Evolutionary conservation across 2,888 invertebrate genomes (phyloP).

Genomic region (Drosophila incognita): DNA sequence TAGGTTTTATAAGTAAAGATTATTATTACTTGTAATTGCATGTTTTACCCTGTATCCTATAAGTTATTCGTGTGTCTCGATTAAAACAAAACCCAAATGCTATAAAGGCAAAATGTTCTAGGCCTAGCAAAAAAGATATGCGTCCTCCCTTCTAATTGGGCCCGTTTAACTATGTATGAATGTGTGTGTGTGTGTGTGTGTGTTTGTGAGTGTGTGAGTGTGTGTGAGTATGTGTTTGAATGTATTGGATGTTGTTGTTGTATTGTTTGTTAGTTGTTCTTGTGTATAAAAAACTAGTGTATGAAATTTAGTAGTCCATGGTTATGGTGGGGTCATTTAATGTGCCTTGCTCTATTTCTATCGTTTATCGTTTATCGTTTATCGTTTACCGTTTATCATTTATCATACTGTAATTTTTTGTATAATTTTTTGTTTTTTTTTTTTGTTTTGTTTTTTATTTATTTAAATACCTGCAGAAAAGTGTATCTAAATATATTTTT

Average conservation of each 20-base stretch:
- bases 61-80: constrained; percentile 69
- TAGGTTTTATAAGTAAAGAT: constrained; percentile 37
- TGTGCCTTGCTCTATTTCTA: constrained; percentile 74
- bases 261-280: constrained; percentile 16
- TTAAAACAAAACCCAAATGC: constrained; percentile 67
- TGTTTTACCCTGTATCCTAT: constrained; percentile 97
- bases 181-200: constrained; percentile 27
- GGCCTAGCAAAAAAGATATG: constrained; percentile 73
- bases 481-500: constrained; percentile 81
- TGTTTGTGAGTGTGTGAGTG: constrained; percentile 1
- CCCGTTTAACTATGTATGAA: constrained; percentile 69
- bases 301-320: constrained; percentile 76
- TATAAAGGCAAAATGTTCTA: constrained; percentile 71
- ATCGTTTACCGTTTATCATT: constrained; percentile 14
- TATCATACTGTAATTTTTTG: constrained; percentile 42
- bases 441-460: constrained; percentile 17
- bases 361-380: constrained; percentile 41
- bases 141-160: constrained; percentile 69
- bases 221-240: background rate
- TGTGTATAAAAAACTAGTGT: constrained; percentile 75
- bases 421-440: constrained; percentile 26
- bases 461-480: constrained; percentile 78
- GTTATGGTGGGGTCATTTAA: constrained; percentile 77
- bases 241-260: constrained; percentile 11
- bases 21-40: constrained; percentile 88